A percentile compares a stretch with the other conserved stretches of the same genome.
Conservation (phyloP, 2,888 invertebrate genomes). For the Argyra leucocephala region DNA sequence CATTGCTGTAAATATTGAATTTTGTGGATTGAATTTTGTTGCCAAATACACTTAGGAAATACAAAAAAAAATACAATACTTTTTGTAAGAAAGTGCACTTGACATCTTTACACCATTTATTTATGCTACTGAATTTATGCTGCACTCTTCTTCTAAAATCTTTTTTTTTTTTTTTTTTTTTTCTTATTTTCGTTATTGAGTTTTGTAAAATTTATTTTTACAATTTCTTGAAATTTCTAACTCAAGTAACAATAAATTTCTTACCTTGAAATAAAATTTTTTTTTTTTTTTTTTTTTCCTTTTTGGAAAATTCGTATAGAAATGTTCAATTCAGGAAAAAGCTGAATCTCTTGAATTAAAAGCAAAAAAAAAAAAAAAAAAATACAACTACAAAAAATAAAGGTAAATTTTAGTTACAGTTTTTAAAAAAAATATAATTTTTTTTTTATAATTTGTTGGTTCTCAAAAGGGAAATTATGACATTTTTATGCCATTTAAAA, state of each 20-base stretch:
- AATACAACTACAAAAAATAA: not conserved
- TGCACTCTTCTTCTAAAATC: not conserved
- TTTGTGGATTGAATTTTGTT: not conserved
- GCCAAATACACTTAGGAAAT: not conserved
- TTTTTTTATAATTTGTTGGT: not conserved
- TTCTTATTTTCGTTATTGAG: not conserved
- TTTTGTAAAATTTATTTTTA: not conserved
- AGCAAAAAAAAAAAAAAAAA: not conserved
- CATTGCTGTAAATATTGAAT: not conserved
- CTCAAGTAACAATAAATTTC: not conserved
- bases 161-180: not conserved
- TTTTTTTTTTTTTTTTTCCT: not conserved
- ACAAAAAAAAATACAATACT: not conserved
- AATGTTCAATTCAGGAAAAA: too few relatives aligned
- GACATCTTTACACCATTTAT: constrained; percentile 4
- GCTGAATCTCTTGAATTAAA: too few relatives aligned
- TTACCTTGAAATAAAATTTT: not conserved
- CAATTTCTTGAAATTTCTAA: not conserved
- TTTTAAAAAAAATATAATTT: not conserved
- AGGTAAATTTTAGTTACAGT: not conserved
- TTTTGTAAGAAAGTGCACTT: not conserved
- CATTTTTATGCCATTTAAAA: not conserved
- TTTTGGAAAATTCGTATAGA: too few relatives aligned
- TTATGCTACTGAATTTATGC: not conserved
- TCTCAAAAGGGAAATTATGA: not conserved